Evolutionary conservation across 1,140 invertebrate genomes (phyloP), one percentile per base, ranked within the genome.

Genomic region (Cyrtorhinus lividipennis): DNA sequence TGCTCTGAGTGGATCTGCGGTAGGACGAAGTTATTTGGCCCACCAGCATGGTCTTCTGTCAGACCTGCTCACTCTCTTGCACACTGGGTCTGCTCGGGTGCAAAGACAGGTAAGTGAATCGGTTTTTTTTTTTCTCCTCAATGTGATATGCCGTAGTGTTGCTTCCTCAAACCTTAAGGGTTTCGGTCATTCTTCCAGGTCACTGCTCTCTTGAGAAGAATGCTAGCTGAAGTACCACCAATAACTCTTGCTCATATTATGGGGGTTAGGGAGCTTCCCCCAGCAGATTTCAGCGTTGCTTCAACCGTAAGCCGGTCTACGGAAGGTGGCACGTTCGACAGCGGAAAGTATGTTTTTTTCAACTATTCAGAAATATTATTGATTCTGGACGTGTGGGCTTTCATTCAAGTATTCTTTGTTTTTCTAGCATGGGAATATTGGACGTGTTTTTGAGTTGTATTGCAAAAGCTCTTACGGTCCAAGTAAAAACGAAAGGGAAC

Each of bases 71-170:
- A 87, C 85, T 64, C 75, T 97, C 3, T 75, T 98, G 12, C 94
- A 98, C 72, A 95, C 92, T 1, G 92, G 92, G 45, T 94, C 92
- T 65, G 92, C 93, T 56, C 78, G 94, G 62, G 91, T 97, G 1
- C 93, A 96, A 72, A 80, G 94, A 73, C 93, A 97, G 79, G 90
- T 82, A 72, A 45, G 44, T 61, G 38, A 61, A 13, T 44, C 38
- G 38, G 8, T 44, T 44, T n/a, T 15, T 61, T n/a, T 23, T n/a
- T 1, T n/a, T 13, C 46, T 61, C 15, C 18, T 10, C 45, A n/a
- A 10, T 20, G 25, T 2, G 24, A 3, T 59, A 25, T n/a, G n/a
- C n/a, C n/a, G n/a, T 44, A 44, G 10, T 44, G n/a, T 44, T 44
- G 38, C n/a, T n/a, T 44, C n/a, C 5, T 38, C 15, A 38, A 38